Evolutionary conservation across 2,797 vertebrate species (phyloP).

Genomic region (Poeciliopsis presidionis): DNA sequence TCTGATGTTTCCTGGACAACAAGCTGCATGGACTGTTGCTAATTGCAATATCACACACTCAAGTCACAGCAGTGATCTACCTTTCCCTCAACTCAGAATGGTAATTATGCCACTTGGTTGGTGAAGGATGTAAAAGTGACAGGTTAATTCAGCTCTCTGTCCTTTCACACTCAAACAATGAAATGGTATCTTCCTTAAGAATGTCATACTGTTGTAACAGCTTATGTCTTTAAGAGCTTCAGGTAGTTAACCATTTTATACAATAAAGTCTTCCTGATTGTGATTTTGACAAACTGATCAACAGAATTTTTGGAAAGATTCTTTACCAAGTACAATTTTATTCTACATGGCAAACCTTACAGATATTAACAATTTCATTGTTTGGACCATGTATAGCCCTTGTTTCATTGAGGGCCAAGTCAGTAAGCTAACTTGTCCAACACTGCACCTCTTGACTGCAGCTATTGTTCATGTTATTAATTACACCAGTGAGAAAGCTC

Average conservation of each 20-base stretch:
- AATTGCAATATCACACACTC: too few species aligned
- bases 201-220: background rate
- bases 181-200: background rate
- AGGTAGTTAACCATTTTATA: background rate
- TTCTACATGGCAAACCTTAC: background rate
- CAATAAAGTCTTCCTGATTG: background rate
- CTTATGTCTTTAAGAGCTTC: background rate
- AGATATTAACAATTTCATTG: background rate
- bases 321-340: background rate
- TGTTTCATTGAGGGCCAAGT: background rate
- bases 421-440: background rate
- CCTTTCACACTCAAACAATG: too few species aligned
- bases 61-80: too few species aligned
- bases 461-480: conserved; percentile 1
- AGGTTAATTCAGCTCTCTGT: too few species aligned
- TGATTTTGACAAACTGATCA: background rate
- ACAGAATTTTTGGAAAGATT: background rate
- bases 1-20: too few species aligned
- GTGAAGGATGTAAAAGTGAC: too few species aligned
- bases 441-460: background rate
- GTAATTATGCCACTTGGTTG: too few species aligned
- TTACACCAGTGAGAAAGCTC: background rate
- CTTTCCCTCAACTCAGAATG: too few species aligned
- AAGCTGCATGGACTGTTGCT: too few species aligned
- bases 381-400: background rate